Percentiles rank a stretch among this genome's conserved stretches.
Conservation (phyloP, 2,113 vertebrate species). For the Coptodon bakossiorum region DNA sequence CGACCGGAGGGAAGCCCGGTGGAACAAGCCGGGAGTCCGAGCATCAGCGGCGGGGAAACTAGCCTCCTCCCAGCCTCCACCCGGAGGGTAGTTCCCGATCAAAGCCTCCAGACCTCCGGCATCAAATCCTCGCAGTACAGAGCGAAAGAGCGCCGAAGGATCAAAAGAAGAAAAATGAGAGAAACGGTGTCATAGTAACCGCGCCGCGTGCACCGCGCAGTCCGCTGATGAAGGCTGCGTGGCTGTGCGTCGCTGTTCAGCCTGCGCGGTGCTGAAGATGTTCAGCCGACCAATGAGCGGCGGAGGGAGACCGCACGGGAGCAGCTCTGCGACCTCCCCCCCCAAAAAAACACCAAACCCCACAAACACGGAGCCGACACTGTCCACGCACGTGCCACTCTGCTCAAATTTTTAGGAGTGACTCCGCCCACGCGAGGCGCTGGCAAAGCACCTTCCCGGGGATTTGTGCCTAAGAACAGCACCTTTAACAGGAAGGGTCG, state of each 20-base stretch:
- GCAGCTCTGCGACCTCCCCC: background rate
- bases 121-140: background rate
- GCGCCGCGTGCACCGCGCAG: background rate
- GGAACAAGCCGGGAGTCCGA: background rate
- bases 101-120: background rate
- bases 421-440: background rate
- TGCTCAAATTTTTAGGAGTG: background rate
- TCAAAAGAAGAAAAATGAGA: background rate
- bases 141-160: background rate
- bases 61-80: background rate
- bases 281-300: conserved; percentile 46
- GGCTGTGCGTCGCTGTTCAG: conserved; percentile 63
- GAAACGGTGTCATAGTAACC: background rate
- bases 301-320: conserved; percentile 27
- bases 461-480: background rate
- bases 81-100: background rate
- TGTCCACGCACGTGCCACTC: background rate
- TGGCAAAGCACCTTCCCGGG: background rate
- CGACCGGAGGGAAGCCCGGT: conserved; percentile 3
- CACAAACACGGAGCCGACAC: background rate
- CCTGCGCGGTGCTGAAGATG: conserved; percentile 65
- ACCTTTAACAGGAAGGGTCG: background rate
- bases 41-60: conserved; percentile 4
- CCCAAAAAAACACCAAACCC: background rate
- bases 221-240: conserved; percentile 3